These are phyloP conservation scores for Pimpla rufipes DNA, from an alignment of 2,888 invertebrate species.

Conservation along the genomic window DNA sequence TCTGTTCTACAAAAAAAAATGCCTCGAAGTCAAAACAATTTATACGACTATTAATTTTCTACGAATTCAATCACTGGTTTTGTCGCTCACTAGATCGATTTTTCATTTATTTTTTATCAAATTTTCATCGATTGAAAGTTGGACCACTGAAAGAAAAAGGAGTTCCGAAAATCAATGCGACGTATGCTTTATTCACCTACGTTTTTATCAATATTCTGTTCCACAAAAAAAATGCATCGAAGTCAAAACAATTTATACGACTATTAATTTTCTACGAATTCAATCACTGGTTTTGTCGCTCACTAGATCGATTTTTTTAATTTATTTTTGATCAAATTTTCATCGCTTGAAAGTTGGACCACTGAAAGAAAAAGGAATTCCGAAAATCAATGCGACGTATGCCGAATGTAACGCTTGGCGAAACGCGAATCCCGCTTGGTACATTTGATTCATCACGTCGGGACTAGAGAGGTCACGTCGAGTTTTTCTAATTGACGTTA, in stretches of 20 bases:
- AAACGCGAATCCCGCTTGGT: slow-evolving; percentile 1
- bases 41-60: not conserved
- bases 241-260: not conserved
- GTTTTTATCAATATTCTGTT: not conserved
- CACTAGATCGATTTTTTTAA: not conserved
- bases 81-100: too few relatives aligned
- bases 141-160: not conserved
- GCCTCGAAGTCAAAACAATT: not conserved
- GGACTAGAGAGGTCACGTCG: slow-evolving; percentile 71
- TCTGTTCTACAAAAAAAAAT: not conserved
- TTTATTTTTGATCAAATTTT: not conserved
- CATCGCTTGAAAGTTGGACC: not conserved
- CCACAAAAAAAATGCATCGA: not conserved
- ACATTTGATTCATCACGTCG: slow-evolving; percentile 64
- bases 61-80: not conserved
- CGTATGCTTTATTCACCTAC: not conserved
- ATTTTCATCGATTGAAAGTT: not conserved
- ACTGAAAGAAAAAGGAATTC: not conserved
- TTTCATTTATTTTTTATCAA: not conserved
- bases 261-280: not conserved
- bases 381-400: slow-evolving; percentile 29
- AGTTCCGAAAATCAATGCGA: slow-evolving; percentile 30
- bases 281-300: not conserved
- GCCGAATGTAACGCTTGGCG: not conserved
- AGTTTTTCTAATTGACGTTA: slow-evolving; percentile 83